A percentile compares a stretch with the other conserved stretches of the same genome.
Conservation (phyloP, 1,140 invertebrate species). For the Phymorhynchus buccinoides region DNA sequence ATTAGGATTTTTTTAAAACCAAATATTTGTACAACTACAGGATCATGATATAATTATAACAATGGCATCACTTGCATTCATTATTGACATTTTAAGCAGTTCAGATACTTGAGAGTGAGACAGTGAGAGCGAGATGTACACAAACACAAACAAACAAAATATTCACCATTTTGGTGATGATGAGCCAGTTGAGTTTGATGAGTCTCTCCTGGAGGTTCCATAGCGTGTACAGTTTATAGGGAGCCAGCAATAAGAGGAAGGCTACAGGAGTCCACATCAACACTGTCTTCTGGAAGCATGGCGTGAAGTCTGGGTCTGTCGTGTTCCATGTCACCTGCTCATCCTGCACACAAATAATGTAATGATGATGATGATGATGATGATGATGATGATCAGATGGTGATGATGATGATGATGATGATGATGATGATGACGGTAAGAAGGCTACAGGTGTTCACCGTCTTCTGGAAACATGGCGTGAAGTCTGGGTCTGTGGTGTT, state of each 20-base stretch:
- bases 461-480: constrained; percentile 1
- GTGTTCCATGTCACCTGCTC: constrained; percentile 61
- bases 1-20: no score
- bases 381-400: not conserved
- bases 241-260: constrained; percentile 57
- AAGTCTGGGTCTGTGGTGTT: no score
- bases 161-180: constrained; percentile 59
- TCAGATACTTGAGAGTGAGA: no score
- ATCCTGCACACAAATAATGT: constrained; percentile 53
- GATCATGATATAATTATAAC: no score
- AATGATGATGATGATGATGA: not conserved
- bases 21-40: no score
- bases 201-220: constrained; percentile 27
- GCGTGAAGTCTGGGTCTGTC: constrained; percentile 64
- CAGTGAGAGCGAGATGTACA: no score
- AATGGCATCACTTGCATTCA: no score
- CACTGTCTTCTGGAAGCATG: constrained; percentile 78
- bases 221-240: constrained; percentile 55
- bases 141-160: no score
- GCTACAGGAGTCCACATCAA: constrained; percentile 88
- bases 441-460: not conserved
- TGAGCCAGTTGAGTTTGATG: constrained; percentile 55
- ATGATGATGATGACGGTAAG: not conserved
- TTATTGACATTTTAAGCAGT: no score
- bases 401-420: not conserved